Conservation (phyloP, 2,113 vertebrate genomes). For the Datnioides undecimradiatus region DNA sequence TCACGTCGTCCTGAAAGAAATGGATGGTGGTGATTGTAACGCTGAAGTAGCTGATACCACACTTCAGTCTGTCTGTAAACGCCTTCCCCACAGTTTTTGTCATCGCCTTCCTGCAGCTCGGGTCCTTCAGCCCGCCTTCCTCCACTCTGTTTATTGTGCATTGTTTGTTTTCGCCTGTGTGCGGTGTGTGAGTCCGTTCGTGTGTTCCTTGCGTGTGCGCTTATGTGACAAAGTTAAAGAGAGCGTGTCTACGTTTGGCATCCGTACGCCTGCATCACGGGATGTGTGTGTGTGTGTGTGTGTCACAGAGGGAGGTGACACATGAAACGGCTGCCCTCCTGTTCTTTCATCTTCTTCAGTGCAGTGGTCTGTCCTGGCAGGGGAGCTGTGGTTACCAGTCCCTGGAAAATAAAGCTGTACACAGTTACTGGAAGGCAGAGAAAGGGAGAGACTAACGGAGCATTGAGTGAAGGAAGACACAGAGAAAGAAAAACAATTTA, state of each 20-base stretch:
- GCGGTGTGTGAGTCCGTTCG: neutral
- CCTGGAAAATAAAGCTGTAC: conserved; percentile 64
- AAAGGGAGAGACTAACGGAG: conserved; percentile 2
- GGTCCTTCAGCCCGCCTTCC: conserved; percentile 3
- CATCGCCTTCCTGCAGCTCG: neutral
- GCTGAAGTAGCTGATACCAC: conserved; percentile 16
- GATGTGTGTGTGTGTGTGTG: conserved; percentile 5
- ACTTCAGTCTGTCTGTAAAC: conserved; percentile 11
- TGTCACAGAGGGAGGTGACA: conserved; percentile 57
- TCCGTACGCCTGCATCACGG: conserved; percentile 26
- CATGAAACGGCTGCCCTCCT: conserved; percentile 82
- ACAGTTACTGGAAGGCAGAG: conserved; percentile 32
- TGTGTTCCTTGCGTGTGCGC: neutral
- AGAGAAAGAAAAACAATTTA: neutral
- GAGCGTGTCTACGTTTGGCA: conserved; percentile 22
- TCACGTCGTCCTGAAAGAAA: conserved; percentile 50
- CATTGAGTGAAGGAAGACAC: neutral
- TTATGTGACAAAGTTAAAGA: conserved; percentile 31
- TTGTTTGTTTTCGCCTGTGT: neutral
- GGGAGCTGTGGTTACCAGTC: conserved; percentile 66
- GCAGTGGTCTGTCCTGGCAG: conserved; percentile 75
- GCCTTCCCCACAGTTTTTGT: neutral
- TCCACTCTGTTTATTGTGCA: neutral
- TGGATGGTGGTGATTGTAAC: conserved; percentile 20
- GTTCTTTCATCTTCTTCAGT: conserved; percentile 80